Conservation (phyloP, 2,888 invertebrate species). For the Amblyteles armatorius region DNA sequence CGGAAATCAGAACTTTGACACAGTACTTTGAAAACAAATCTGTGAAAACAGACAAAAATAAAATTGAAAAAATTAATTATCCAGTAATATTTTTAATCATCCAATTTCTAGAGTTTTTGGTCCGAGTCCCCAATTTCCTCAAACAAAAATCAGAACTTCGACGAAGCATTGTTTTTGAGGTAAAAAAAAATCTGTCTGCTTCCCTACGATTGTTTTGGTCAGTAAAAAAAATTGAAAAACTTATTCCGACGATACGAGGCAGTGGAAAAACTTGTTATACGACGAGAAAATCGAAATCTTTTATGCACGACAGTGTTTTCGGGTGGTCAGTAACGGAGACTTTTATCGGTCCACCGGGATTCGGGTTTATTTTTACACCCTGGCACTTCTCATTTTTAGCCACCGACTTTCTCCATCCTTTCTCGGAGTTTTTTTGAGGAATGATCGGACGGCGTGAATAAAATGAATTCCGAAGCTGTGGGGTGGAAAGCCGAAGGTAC, state of each 20-base stretch:
- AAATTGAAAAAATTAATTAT: too few species aligned
- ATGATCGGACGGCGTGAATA: slow-evolving; percentile 8
- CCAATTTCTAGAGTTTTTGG: too few species aligned
- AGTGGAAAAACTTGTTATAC: not conserved
- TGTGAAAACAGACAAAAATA: too few species aligned
- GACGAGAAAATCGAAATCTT: slow-evolving; percentile 8
- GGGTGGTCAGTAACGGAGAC: slow-evolving; percentile 9
- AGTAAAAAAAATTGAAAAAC: too few species aligned
- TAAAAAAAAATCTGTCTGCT: not conserved
- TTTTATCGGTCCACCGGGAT: not conserved
- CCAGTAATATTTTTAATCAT: too few species aligned
- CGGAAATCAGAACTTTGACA: too few species aligned
- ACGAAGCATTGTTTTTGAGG: too few species aligned
- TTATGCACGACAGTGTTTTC: not conserved
- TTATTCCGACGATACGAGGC: not conserved
- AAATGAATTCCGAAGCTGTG: slow-evolving; percentile 32
- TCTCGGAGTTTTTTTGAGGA: slow-evolving; percentile 2
- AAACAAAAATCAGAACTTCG: too few species aligned
- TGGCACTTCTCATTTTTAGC: not conserved
- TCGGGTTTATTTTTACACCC: slow-evolving; percentile 10
- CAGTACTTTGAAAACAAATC: too few species aligned
- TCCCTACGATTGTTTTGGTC: not conserved
- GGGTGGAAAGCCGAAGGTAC: not conserved
- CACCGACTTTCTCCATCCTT: not conserved
- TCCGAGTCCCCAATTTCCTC: too few species aligned